Conservation (phyloP, 2,797 vertebrate genomes). For the Pterois miles region DNA sequence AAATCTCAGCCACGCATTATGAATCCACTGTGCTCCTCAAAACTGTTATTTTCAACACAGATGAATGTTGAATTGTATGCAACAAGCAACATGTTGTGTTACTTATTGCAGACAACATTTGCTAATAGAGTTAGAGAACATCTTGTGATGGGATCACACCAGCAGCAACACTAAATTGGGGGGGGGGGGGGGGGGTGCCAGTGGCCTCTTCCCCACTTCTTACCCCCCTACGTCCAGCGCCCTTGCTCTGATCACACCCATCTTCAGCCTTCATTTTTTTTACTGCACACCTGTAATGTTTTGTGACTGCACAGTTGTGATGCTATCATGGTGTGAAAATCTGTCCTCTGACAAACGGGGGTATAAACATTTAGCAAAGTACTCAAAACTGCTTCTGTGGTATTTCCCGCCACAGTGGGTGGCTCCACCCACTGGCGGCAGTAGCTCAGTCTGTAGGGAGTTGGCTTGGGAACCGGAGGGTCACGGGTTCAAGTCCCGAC, state of each 20-base stretch:
- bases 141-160: neutral
- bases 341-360: too few relatives aligned
- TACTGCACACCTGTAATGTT: too few relatives aligned
- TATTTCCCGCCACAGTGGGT: too few relatives aligned
- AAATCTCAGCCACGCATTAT: constrained; percentile 57
- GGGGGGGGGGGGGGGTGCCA: too few relatives aligned
- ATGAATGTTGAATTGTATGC: constrained; percentile 8
- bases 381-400: too few relatives aligned
- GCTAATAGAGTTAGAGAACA: neutral
- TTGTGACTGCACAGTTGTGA: too few relatives aligned
- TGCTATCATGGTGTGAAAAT: too few relatives aligned
- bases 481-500: too few relatives aligned
- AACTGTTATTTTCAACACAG: constrained; percentile 36
- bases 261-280: neutral
- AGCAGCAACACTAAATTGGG: neutral
- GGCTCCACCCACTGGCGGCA: too few relatives aligned
- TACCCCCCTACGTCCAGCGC: neutral
- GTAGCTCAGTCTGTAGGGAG: too few relatives aligned
- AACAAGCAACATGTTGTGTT: constrained; percentile 23
- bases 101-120: constrained; percentile 20
- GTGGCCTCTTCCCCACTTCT: neutral
- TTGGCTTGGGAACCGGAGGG: too few relatives aligned
- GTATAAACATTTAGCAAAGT: too few relatives aligned
- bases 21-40: constrained; percentile 32
- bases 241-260: neutral